Evolutionary conservation across 2,797 vertebrate genomes (phyloP).

Genomic region (Danio aesculapii): DNA sequence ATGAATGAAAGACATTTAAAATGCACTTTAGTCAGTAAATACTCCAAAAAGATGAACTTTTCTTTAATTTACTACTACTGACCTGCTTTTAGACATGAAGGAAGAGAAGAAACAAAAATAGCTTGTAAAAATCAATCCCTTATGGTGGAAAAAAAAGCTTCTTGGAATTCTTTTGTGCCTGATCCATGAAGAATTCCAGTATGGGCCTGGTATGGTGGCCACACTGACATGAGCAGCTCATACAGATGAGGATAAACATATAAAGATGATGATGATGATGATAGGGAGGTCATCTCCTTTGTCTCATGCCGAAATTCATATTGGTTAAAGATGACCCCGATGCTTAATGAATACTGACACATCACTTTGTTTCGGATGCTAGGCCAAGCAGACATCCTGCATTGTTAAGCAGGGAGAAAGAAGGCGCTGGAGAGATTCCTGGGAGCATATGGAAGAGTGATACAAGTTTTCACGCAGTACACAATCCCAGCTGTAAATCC

Average conservation of each 20-base stretch:
- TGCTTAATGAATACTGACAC: conserved; percentile 2
- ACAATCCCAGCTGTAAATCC: conserved; percentile 74
- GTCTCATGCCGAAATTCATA: conserved; percentile 24
- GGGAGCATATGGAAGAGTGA: conserved; percentile 73
- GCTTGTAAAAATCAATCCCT: conserved; percentile 58
- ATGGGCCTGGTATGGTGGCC: conserved; percentile 36
- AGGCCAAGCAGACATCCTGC: not conserved
- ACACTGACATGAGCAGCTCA: conserved; percentile 14
- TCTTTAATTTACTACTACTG: conserved; percentile 23
- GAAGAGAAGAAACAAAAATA: conserved; percentile 61
- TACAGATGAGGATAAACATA: conserved; percentile 15
- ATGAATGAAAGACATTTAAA: not conserved
- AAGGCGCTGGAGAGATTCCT: conserved; percentile 62
- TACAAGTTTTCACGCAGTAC: conserved; percentile 68
- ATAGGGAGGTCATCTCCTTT: conserved; percentile 16
- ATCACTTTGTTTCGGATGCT: conserved; percentile 32
- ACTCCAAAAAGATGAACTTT: not conserved
- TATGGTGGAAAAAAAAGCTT: conserved; percentile 37
- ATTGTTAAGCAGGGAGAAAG: conserved; percentile 22
- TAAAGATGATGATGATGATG: not conserved
- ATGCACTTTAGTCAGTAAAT: not conserved
- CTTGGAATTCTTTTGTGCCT: conserved; percentile 34
- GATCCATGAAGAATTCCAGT: conserved; percentile 51
- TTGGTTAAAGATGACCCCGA: conserved; percentile 5
- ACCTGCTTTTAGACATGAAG: conserved; percentile 39